Base-by-base conservation (phyloP, 1,140 invertebrate genomes). In the Cyclina sinensis region DNA sequence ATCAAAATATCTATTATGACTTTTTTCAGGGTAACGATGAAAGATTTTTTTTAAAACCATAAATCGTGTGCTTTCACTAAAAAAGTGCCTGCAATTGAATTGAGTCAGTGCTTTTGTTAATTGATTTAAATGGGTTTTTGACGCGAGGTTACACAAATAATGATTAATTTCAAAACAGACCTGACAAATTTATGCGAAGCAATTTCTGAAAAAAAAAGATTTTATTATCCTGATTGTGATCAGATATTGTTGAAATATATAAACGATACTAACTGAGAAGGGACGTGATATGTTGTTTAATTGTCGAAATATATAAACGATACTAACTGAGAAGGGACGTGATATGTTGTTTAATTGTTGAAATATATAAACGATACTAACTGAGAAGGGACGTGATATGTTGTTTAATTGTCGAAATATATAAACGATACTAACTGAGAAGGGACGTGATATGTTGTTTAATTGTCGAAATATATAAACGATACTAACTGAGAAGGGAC, bases 121-220 rank as follows among this genome's bases (percentile, higher is more conserved):
- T 70, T 70, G 65, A 70, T 70, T 70, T 39, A 70, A 70, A 70
- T 70, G 65, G 11, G 65, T 70, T 70, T 70, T 39, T 39, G 65
- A 37, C 65, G 65, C 65, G 37, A 70, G 65, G 65, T 70, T 70
- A 37, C 14, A 35, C 32, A 70, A 70, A 70, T 70, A 62, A 70
- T 70, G 65, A 70, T 70, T 4, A 70, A 70, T 70, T 70, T 30
- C 1, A 39, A 70, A 70, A 39, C 37, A 37, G 65, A 2, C 65
- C 35, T 70, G 32, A 37, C 65, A 39, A 27, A 62, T 27, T 62
- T 70, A 37, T 37, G 65, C 16, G 32, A 37, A 27, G 24, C 32
- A 35, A 70, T 70, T 35, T 70, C 1, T 16, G 65, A 70, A 70
- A 35, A n/a, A 16, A 14, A 32, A 35, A 11, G 37, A 16, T n/a